Evolutionary conservation across 2,888 invertebrate genomes (phyloP), one percentile per base, ranked within the genome.

Genomic region (Cantharis lateralis): DNA sequence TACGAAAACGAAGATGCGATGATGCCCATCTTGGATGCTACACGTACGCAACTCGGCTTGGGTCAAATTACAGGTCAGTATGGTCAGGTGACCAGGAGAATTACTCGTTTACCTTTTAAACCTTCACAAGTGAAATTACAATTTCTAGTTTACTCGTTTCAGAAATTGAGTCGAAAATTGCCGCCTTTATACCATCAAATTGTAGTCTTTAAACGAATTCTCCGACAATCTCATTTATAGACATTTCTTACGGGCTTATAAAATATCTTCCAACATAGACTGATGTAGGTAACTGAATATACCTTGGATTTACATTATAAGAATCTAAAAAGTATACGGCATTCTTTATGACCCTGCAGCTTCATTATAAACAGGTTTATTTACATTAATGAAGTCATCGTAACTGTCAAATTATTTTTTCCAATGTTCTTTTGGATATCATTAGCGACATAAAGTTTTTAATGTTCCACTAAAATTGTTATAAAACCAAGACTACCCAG

Each of bases 11-110:
- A 70, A 79, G 75, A 70, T 70, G 71, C 18, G 32, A 71, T 70
- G 70, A 68, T 75, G 68, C 71, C 68, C 72, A 61, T 77, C 73
- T 75, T 48, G 48, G 77, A 64, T 68, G 64, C 66, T 76, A 73
- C 80, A 77, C 74, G 77, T 79, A 80, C 76, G 76, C 79, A 79
- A 68, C 74, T 76, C 76, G 77, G 48, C 68, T 66, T 68, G 75
- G 77, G 80, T 80, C 80, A 78, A 80, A 80, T 78, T 80, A 78
- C 76, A 76, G 80, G 79, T 80, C 77, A 76, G 76, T 72, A 77
- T 48, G 48, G 75, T 74, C 79, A 78, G 80, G 76, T 78, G 79
- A 74, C 79, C 73, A 72, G 71, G 72, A 68, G 48, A 77, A 73
- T 71, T 71, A 72, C 77, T 75, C 77, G 77, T 79, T 75, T 78